These are phyloP conservation scores for Cheilosia vernalis DNA, from an alignment of 2,888 invertebrate genomes.

Conservation along the genomic window DNA sequence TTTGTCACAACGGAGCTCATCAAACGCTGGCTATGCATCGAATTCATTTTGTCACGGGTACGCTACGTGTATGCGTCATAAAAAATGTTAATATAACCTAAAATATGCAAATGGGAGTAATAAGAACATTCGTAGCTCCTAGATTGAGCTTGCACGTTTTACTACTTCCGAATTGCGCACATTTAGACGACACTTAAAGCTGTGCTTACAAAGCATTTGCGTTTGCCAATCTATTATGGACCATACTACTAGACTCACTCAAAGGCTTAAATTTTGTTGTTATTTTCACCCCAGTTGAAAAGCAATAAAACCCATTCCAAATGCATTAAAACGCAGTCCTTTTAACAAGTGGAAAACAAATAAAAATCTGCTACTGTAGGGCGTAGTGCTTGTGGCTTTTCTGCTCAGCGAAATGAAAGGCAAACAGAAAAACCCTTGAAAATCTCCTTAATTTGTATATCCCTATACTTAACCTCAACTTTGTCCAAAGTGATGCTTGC, in stretches of 20 bases:
- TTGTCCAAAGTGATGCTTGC: constrained; percentile 13
- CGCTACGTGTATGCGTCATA: constrained; percentile 14
- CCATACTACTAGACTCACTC: neutral
- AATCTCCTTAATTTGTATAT: constrained; percentile 42
- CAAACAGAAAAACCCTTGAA: constrained; percentile 22
- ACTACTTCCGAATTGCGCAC: constrained; percentile 24
- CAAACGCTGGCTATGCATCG: neutral
- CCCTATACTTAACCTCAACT: constrained; percentile 8
- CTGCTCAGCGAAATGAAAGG: neutral
- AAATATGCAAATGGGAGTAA: constrained; percentile 35
- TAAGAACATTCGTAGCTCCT: constrained; percentile 7
- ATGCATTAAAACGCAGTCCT: constrained; percentile 44
- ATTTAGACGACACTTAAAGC: constrained; percentile 25
- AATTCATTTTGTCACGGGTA: constrained; percentile 24
- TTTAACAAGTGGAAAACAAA: constrained; percentile 10
- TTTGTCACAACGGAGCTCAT: neutral
- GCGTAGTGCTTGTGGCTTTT: neutral
- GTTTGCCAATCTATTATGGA: neutral
- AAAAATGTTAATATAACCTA: constrained; percentile 41
- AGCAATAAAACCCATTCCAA: constrained; percentile 54
- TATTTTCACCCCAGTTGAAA: neutral
- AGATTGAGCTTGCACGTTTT: constrained; percentile 7
- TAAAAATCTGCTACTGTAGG: constrained; percentile 2
- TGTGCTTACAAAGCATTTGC: neutral
- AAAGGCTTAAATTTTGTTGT: neutral